phyloP scores from a whole-genome alignment of 2,113 vertebrate species.

The Silurus asotus region DNA sequence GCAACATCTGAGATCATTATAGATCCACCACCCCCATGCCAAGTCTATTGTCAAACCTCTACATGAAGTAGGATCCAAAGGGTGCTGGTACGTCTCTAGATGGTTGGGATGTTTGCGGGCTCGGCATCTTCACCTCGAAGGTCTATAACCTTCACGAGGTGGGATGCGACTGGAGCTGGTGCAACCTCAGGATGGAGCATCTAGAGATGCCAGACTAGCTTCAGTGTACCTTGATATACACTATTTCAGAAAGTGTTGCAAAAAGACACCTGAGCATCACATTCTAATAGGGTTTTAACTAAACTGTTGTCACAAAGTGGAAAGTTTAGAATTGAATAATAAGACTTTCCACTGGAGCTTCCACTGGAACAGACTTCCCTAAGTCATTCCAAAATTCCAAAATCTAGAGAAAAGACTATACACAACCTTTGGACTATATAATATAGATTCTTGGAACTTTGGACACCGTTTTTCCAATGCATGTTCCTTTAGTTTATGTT shows the following conservation, averaged over 20 bases:
- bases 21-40: too few relatives aligned
- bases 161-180: too few relatives aligned
- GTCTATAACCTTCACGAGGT: too few relatives aligned
- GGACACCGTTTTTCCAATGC: background rate
- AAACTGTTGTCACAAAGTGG: background rate
- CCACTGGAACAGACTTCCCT: background rate
- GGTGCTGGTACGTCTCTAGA: too few relatives aligned
- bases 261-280: background rate
- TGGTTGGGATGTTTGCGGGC: too few relatives aligned
- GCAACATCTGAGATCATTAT: too few relatives aligned
- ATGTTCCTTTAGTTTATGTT: background rate
- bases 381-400: too few relatives aligned
- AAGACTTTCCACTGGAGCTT: background rate
- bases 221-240: background rate
- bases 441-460: background rate
- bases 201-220: background rate
- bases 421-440: background rate
- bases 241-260: background rate
- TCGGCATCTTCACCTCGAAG: too few relatives aligned
- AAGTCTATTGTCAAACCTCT: too few relatives aligned
- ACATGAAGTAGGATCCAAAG: too few relatives aligned
- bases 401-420: background rate
- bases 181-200: background rate
- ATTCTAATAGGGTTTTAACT: background rate
- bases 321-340: background rate